These are phyloP conservation scores for Poecilobothrus nobilitatus DNA, from an alignment of 2,888 invertebrate species.

Conservation along the genomic window DNA sequence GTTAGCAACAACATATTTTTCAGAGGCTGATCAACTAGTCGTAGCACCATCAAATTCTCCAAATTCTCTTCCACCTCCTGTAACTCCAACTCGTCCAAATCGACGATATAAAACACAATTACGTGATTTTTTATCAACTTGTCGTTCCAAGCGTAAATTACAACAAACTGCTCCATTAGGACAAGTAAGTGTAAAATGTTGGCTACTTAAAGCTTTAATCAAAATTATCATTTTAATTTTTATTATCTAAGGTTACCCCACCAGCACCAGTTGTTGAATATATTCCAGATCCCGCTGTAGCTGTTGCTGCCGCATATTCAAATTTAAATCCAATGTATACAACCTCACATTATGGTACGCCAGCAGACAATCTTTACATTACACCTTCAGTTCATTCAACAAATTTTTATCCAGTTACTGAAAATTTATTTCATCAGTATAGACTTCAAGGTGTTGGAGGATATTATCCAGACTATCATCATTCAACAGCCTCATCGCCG, in stretches of 20 bases:
- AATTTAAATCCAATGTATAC: constrained; percentile 68
- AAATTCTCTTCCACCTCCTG: constrained; percentile 50
- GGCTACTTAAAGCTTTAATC: neutral
- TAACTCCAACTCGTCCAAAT: constrained; percentile 71
- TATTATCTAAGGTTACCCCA: constrained; percentile 30
- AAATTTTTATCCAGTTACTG: constrained; percentile 69
- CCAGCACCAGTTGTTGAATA: constrained; percentile 44
- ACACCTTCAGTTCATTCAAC: constrained; percentile 51
- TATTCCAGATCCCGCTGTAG: constrained; percentile 48
- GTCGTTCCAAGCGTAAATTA: constrained; percentile 69
- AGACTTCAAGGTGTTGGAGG: constrained; percentile 64
- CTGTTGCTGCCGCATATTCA: constrained; percentile 70
- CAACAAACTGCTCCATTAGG: constrained; percentile 42
- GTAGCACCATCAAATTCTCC: constrained; percentile 51
- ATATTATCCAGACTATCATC: constrained; percentile 73
- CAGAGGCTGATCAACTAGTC: constrained; percentile 71
- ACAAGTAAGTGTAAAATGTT: constrained; percentile 39
- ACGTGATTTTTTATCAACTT: constrained; percentile 85
- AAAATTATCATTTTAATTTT: neutral
- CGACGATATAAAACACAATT: constrained; percentile 90
- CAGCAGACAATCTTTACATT: constrained; percentile 45
- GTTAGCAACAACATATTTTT: constrained; percentile 82
- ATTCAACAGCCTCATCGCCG: constrained; percentile 52
- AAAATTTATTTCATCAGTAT: constrained; percentile 84
- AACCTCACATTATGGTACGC: constrained; percentile 67